Percentiles rank a stretch among this genome's conserved stretches.
phyloP scores from a whole-genome alignment of 2,797 vertebrate genomes.

The Falco novaeseelandiae region DNA sequence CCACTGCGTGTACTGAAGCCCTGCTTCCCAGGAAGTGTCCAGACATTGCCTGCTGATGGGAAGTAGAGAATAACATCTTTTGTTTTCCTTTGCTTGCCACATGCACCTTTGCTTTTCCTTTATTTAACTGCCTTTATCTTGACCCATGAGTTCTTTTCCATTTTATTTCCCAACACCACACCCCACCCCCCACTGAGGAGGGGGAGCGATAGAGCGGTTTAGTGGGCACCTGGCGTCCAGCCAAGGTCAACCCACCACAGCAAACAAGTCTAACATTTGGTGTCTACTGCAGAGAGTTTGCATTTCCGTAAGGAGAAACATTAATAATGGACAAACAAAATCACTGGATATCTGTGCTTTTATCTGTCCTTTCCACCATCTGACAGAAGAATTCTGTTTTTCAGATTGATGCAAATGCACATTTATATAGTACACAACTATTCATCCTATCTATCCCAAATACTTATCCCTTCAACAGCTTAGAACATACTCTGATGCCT shows the following conservation, averaged over 20 bases:
- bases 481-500: not conserved
- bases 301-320: not conserved
- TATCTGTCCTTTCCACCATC: not conserved
- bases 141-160: no score
- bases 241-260: no score
- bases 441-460: not conserved
- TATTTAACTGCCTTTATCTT: no score
- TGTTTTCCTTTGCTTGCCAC: no score
- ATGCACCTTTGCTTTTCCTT: no score
- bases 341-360: not conserved
- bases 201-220: no score
- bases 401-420: not conserved
- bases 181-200: not conserved
- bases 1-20: no score
- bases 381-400: not conserved
- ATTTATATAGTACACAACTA: not conserved
- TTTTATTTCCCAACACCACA: not conserved
- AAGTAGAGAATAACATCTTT: no score
- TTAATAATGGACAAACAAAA: not conserved
- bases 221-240: no score
- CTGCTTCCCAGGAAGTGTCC: no score
- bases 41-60: no score
- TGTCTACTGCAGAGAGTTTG: not conserved
- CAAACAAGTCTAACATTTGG: not conserved
- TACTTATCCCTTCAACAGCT: not conserved